Evolutionary conservation across 2,888 invertebrate species (phyloP).

Genomic region (Scrobipalpa atriplicella): DNA sequence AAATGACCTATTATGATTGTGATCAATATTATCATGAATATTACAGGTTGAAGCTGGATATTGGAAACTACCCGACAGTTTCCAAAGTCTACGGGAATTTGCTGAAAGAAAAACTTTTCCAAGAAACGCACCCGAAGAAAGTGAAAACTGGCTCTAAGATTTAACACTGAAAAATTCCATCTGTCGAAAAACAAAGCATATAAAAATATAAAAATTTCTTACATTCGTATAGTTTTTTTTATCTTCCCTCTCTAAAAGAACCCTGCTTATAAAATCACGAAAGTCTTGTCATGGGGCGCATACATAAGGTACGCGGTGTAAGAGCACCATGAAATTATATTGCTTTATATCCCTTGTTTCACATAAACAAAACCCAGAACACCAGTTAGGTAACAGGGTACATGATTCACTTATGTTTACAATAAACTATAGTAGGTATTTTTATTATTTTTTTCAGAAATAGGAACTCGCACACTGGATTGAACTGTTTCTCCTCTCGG

Average conservation of each 20-base stretch:
- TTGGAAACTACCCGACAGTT: constrained; percentile 59
- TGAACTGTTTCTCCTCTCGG: no score
- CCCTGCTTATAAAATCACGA: not conserved
- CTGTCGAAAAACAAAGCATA: not conserved
- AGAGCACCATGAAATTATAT: constrained; percentile 1
- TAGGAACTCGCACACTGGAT: no score
- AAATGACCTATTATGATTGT: no score
- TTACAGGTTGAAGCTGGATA: constrained; percentile 63
- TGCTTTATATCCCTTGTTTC: not conserved
- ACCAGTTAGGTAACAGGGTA: not conserved
- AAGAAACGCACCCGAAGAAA: constrained; percentile 61
- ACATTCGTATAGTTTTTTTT: no score
- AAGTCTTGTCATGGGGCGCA: constrained; percentile 3
- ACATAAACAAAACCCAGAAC: not conserved
- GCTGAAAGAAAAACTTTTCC: constrained; percentile 59
- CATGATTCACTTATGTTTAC: no score
- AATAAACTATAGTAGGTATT: no score
- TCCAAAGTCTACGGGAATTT: constrained; percentile 59
- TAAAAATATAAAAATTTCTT: not conserved
- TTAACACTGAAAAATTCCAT: not conserved
- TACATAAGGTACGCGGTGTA: constrained; percentile 6
- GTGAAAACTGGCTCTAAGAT: constrained; percentile 38
- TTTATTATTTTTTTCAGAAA: no score
- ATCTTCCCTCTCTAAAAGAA: no score
- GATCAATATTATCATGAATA: no score